Base-by-base conservation (phyloP, 1,140 invertebrate genomes). In the Drosophila eugracilis region DNA sequence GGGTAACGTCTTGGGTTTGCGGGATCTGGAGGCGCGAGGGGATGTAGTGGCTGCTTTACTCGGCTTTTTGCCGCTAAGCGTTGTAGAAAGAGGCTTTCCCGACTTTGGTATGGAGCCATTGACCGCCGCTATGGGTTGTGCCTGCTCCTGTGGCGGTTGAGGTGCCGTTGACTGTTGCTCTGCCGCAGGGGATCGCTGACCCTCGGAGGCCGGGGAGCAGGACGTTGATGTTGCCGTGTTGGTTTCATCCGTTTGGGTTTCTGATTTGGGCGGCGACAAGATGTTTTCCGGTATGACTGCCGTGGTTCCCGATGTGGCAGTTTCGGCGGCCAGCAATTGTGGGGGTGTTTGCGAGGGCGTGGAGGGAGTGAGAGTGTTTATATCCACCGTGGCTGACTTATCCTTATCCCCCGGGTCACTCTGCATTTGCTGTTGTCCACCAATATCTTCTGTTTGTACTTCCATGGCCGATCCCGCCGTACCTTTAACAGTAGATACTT, bases 81-180 rank as follows among this genome's bases (percentile, higher is more conserved):
- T 63, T 32, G 81, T 59, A 41, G 83, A 65, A 6, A 81, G 60
- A 2, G 90, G 90, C 57, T 91, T 91, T 7, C 90, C 90, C n/a
- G 89, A 77, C 67, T 91, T 91, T 63, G 90, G 90, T 84, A 90
- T 81, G 47, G 73, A 75, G 50, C 90, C 90, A 59, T 91, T 91
- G 5, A 90, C 70, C 14, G 76, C 26, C n/a, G 45, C 24, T 26
- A 39, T 0, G n/a, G 53, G 34, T 34, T 62, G 54, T 7, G 14
- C 28, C 21, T 50, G 30, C n/a, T 44, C 36, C 24, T 65, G 55
- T 6, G 55, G 21, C 19, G 73, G 60, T n/a, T n/a, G n/a, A n/a
- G 45, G 48, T 14, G 53, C 41, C 14, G 24, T 24, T 37, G 41
- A 5, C n/a, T 39, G 41, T 42, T 55, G 41, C n/a, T 57, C 67